These are phyloP conservation scores for Lycocerus yunnanus DNA, from an alignment of 2,888 invertebrate species.

Conservation along the genomic window DNA sequence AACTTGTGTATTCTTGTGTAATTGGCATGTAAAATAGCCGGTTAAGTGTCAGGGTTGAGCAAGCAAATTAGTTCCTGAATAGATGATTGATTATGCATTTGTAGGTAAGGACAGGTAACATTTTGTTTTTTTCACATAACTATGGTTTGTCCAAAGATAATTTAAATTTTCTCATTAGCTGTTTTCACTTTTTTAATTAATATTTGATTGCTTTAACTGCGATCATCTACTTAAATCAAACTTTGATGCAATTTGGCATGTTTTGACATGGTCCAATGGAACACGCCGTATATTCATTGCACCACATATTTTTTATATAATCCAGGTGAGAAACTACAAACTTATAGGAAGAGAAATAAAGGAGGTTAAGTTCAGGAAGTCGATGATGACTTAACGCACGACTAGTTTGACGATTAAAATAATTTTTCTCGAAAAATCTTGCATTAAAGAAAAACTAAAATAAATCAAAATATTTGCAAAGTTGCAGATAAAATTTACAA, in stretches of 20 bases:
- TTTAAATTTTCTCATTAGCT: slow-evolving; percentile 8
- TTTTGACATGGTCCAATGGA: not conserved
- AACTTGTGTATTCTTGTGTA: slow-evolving; percentile 48
- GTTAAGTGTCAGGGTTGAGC: slow-evolving; percentile 32
- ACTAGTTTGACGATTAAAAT: not conserved
- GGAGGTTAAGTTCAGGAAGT: not conserved
- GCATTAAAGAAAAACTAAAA: not conserved
- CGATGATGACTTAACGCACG: not conserved
- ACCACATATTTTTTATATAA: not conserved
- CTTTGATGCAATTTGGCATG: not conserved
- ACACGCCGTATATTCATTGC: not conserved
- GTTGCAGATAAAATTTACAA: not conserved
- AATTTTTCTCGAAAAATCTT: not conserved
- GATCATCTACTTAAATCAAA: not conserved
- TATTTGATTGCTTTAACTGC: not conserved
- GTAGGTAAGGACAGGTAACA: slow-evolving; percentile 16
- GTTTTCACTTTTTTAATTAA: slow-evolving; percentile 12
- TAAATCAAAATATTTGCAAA: not conserved
- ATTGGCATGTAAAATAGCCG: slow-evolving; percentile 44
- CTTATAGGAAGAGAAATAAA: not conserved
- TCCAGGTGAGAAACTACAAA: not conserved
- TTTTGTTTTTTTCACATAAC: slow-evolving; percentile 13
- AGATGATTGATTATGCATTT: slow-evolving; percentile 25
- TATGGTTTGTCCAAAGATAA: slow-evolving; percentile 4
- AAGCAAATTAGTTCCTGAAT: slow-evolving; percentile 29